Evolutionary conservation across 2,888 invertebrate species (phyloP), one percentile per base, ranked within the genome.

Genomic region (Calameuta idolon): DNA sequence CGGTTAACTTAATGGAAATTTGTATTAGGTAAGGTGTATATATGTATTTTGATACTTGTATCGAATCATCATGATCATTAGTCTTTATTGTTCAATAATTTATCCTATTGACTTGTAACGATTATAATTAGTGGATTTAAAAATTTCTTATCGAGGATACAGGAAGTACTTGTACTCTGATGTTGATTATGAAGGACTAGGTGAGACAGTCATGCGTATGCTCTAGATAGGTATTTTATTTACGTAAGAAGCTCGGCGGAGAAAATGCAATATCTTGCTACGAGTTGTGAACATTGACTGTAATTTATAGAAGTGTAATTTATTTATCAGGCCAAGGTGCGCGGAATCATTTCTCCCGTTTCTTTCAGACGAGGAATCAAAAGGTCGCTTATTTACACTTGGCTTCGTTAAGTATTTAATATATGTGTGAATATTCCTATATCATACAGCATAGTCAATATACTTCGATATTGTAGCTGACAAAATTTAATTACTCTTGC

Each of bases 401-500:
- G 40, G 15, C 40, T 40, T 40, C 15, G 40, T 15, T 12, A 40
- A 40, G 4, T 40, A 40, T 55, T 23, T 40, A 2, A 40, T 40
- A 40, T 15, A 12, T 3, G 5, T 23, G 15, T 23, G 9, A 9
- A 23, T 23, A 55, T 55, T 55, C 23, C 9, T 55, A 12, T 12
- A 35, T 12, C 0, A 4, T 3, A 12, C 3, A 35, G 15, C 2
- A 9, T 15, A 55, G 15, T 3, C 23, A 11, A 23, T 55, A 9
- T 23, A 23, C 4, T 55, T 9, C 2, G 23, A 23, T 9, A 9
- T 9, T 23, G 0, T 9, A 23, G 5, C 0, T 9, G 1, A 2
- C 23, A 55, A 23, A 55, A 23, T 55, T 9, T 55, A 55, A 23
- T 9, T 23, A 9, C 0, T 55, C 23, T 55, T 55, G 23, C 40